Base-by-base conservation (phyloP, 2,888 invertebrate genomes). In the Drosophila mulleri region DNA sequence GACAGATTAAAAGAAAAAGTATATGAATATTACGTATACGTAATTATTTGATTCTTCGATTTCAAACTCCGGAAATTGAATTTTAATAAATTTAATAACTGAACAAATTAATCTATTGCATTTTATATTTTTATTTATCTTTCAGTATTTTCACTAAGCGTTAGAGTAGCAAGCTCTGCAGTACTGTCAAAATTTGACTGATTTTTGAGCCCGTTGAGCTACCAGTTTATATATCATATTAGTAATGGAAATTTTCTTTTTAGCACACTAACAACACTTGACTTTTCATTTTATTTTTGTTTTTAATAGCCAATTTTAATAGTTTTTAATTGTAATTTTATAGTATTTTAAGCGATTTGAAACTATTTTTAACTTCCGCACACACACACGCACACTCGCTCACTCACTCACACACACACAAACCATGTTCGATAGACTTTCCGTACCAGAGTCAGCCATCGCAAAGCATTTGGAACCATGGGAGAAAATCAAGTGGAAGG, bases 401-500 rank as follows among this genome's bases (percentile, higher is more conserved):
- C 16, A 26, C 20, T 1, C n/a, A n/a, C n/a, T 5, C 14, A 0
- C 18, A 4, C n/a, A 11, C 3, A 4, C n/a, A n/a, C 32, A 1
- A 1, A 47, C 11, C 42, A 73, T 71, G 75, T 6, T 9, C 2
- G 5, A 2, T 45, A 74, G 16, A 4, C 18, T n/a, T 2, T 42
- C 23, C 16, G 39, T 32, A 5, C 67, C 67, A 3, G 3, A 16
- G 12, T 42, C 44, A 20, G 50, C 26, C 8, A 42, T 78, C 2
- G 59, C 52, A 7, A 68, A 72, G 8, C 32, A 80, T 3, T n/a
- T 83, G 32, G 50, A 73, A 26, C 84, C 91, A n/a, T 92, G 92
- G 92, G 81, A 91, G 58, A 67, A 64, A 4, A 80, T 90, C 20
- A 72, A 73, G 11, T 89, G 91, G 82, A 80, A 80, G 3, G 78